A percentile compares a stretch with the other conserved stretches of the same genome.
These are phyloP conservation scores for Spheniscus mendiculus DNA, from an alignment of 2,113 vertebrate genomes.

Conservation along the genomic window DNA sequence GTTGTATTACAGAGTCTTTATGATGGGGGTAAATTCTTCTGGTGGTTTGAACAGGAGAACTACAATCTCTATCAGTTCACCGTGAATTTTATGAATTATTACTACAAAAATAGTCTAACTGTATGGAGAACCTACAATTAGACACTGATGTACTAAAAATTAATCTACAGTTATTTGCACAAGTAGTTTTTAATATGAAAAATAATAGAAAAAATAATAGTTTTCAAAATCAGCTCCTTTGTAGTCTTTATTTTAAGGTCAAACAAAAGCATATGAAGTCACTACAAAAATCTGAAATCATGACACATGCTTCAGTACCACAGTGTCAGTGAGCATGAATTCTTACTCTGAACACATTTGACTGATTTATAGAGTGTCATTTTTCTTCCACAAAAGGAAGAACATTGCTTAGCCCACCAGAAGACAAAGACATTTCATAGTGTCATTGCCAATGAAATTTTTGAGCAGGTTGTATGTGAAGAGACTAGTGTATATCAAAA, in stretches of 20 bases:
- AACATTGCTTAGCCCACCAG: neutral
- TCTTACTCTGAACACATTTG: neutral
- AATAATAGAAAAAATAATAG: neutral
- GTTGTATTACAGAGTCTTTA: neutral
- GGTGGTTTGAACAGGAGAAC: neutral
- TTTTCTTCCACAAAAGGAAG: neutral
- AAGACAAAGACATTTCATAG: constrained; percentile 34
- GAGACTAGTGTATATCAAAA: constrained; percentile 29
- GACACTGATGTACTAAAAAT: neutral
- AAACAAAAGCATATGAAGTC: neutral
- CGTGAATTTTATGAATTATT: neutral
- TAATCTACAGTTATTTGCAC: neutral
- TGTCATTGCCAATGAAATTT: constrained; percentile 7
- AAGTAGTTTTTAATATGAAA: neutral
- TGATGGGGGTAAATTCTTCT: neutral
- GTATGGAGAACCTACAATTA: neutral
- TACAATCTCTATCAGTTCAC: neutral
- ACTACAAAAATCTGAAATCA: neutral
- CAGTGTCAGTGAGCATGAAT: neutral
- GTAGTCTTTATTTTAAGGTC: neutral
- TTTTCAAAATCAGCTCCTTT: neutral
- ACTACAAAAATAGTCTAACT: neutral
- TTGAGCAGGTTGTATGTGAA: constrained; percentile 32
- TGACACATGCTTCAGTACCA: neutral
- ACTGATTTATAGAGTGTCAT: neutral